Evolutionary conservation across 2,797 vertebrate species (phyloP).

Genomic region (Syndactyla subalaris): DNA sequence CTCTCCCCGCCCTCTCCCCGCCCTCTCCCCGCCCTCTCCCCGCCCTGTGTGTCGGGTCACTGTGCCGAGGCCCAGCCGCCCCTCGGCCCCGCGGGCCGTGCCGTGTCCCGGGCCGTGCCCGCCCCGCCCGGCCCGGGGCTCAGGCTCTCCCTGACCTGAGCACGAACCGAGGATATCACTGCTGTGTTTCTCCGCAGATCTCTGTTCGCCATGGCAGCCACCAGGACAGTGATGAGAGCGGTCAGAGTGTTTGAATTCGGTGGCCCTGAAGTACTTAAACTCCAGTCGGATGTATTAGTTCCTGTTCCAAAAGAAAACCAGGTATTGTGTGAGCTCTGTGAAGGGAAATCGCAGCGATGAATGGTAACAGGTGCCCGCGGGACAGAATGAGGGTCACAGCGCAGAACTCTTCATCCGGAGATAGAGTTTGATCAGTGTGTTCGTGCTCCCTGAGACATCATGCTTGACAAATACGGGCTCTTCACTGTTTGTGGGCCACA

Average conservation of each 20-base stretch:
- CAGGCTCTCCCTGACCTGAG: background rate
- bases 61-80: accelerated
- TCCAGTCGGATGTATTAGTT: constrained; percentile 77
- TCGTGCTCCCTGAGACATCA: accelerated
- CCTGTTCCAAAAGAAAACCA: constrained; percentile 82
- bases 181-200: background rate
- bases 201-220: constrained; percentile 72
- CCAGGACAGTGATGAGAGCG: constrained; percentile 84
- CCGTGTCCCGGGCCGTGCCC: background rate
- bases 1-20: too few relatives aligned
- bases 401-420: background rate
- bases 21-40: too few relatives aligned
- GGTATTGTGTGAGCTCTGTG: constrained; percentile 72
- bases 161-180: accelerated
- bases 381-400: background rate
- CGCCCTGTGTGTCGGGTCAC: accelerated
- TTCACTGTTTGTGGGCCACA: accelerated
- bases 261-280: constrained; percentile 85
- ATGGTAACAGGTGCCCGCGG: background rate
- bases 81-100: background rate
- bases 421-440: background rate
- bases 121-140: background rate
- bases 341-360: background rate
- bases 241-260: constrained; percentile 90
- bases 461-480: accelerated